Conservation (phyloP, 2,888 invertebrate species). For the Lepidocyrtoides sp. region DNA sequence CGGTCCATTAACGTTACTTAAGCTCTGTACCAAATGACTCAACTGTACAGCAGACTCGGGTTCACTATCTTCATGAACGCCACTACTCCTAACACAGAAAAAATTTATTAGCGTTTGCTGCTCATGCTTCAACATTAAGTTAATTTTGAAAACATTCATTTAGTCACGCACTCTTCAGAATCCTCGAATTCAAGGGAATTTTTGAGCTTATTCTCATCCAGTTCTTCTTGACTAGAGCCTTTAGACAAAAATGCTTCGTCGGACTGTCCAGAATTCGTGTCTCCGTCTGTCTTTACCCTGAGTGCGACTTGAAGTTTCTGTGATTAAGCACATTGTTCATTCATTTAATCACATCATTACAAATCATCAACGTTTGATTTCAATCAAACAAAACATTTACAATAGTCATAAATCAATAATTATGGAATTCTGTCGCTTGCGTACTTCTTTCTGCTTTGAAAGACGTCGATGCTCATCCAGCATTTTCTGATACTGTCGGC, state of each 20-base stretch:
- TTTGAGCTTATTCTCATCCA: slow-evolving; percentile 86
- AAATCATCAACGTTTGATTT: not conserved
- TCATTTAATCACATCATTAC: not conserved
- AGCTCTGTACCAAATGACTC: slow-evolving; percentile 61
- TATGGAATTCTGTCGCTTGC: not conserved
- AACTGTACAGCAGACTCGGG: slow-evolving; percentile 86
- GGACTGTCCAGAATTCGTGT: slow-evolving; percentile 87
- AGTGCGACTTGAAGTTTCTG: slow-evolving; percentile 82
- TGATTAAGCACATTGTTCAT: not conserved
- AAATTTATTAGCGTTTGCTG: too few species aligned
- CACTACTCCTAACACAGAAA: slow-evolving; percentile 87
- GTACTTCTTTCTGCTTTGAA: slow-evolving; percentile 82
- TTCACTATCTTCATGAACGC: slow-evolving; percentile 89
- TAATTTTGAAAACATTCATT: not conserved
- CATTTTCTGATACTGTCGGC: slow-evolving; percentile 88
- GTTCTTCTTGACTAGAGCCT: slow-evolving; percentile 88
- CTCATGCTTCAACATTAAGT: too few species aligned
- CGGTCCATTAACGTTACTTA: slow-evolving; percentile 77
- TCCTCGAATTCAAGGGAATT: slow-evolving; percentile 85
- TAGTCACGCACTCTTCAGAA: slow-evolving; percentile 86
- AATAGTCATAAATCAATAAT: not conserved
- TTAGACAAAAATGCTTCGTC: slow-evolving; percentile 88
- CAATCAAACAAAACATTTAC: not conserved
- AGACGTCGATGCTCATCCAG: slow-evolving; percentile 83
- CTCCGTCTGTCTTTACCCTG: slow-evolving; percentile 83